phyloP scores from a whole-genome alignment of 2,113 vertebrate genomes.

The Castor canadensis region DNA sequence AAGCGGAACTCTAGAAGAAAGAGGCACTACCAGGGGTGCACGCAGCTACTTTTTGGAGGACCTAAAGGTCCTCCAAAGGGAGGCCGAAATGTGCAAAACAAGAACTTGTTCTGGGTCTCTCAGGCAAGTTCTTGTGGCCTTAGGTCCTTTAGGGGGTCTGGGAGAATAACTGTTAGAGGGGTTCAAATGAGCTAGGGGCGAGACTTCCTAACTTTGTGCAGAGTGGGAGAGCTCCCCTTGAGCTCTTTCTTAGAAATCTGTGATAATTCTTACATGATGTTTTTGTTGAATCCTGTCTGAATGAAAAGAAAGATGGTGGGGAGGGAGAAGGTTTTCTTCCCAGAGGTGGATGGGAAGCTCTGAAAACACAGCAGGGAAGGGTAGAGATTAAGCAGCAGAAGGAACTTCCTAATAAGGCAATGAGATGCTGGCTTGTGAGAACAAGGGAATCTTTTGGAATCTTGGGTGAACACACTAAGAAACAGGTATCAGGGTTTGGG shows the following conservation, averaged over 20 bases:
- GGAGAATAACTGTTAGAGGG: not conserved
- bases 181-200: not conserved
- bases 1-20: not conserved
- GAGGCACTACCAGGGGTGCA: not conserved
- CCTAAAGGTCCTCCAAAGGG: not conserved
- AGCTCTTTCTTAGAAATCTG: conserved; percentile 21
- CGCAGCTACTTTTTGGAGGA: not conserved
- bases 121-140: not conserved
- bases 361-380: not conserved
- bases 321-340: conserved; percentile 30
- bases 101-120: not conserved
- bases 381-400: not conserved
- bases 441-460: not conserved
- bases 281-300: conserved; percentile 36
- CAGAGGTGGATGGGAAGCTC: conserved; percentile 26
- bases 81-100: not conserved
- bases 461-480: not conserved
- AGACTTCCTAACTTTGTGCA: not conserved
- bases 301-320: not conserved
- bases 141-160: not conserved
- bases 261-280: not conserved
- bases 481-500: not conserved
- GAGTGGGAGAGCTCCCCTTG: conserved; percentile 49
- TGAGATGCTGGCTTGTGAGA: not conserved
- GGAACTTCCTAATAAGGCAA: conserved; percentile 68